Evolutionary conservation across 2,113 vertebrate genomes (phyloP).

Genomic region (Piliocolobus tephrosceles): DNA sequence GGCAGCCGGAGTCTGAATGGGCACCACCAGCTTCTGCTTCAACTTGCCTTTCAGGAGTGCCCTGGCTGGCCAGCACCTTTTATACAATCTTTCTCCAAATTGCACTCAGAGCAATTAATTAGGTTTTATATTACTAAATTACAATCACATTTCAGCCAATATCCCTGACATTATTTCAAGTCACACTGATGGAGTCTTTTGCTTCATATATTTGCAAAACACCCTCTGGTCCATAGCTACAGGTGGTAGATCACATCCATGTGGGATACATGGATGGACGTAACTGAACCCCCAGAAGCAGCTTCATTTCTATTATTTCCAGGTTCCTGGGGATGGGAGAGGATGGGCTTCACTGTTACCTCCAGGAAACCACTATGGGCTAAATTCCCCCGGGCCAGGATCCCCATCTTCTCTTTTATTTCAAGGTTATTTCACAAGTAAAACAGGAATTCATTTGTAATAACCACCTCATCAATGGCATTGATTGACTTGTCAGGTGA

Average conservation of each 20-base stretch:
- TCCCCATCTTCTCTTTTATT: constrained; percentile 34
- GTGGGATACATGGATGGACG: background rate
- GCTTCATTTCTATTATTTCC: constrained; percentile 9
- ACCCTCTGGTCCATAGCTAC: background rate
- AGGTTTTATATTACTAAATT: constrained; percentile 38
- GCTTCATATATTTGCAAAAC: background rate
- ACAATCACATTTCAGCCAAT: background rate
- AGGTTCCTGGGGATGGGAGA: background rate
- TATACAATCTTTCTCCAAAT: background rate
- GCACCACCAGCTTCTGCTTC: background rate
- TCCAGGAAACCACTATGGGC: background rate
- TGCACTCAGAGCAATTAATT: constrained; percentile 13
- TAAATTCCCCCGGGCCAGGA: background rate
- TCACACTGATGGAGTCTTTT: background rate
- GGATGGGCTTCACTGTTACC: background rate
- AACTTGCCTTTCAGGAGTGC: background rate
- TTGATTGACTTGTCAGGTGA: background rate
- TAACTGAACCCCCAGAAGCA: background rate
- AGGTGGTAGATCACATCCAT: background rate
- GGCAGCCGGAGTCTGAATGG: background rate
- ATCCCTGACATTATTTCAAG: constrained; percentile 28
- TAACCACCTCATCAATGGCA: background rate
- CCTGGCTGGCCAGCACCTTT: background rate
- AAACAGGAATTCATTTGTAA: background rate
- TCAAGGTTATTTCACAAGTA: constrained; percentile 13